A percentile compares a stretch with the other conserved stretches of the same genome.
These are phyloP conservation scores for Andrena flavipes DNA, from an alignment of 2,888 invertebrate species.

Conservation along the genomic window DNA sequence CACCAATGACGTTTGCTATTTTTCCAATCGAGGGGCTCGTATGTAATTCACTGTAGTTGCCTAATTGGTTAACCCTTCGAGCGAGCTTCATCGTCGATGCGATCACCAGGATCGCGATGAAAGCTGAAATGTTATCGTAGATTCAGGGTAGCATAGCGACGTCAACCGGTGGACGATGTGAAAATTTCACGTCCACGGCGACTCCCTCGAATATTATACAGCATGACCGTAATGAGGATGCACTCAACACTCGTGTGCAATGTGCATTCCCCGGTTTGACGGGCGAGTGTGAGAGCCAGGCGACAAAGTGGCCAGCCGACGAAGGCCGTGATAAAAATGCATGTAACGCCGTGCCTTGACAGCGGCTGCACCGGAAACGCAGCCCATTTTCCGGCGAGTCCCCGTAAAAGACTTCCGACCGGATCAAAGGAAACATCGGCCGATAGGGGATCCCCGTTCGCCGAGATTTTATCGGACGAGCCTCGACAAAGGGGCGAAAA, in stretches of 20 bases:
- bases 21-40: neutral
- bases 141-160: neutral
- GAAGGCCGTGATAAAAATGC: constrained; percentile 40
- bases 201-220: constrained; percentile 15
- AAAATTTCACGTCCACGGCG: constrained; percentile 33
- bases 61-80: too few species aligned
- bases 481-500: constrained; percentile 34
- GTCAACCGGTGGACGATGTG: constrained; percentile 8
- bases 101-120: too few species aligned
- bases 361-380: constrained; percentile 28
- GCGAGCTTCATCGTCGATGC: too few species aligned
- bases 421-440: constrained; percentile 52
- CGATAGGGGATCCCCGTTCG: constrained; percentile 41
- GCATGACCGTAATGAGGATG: constrained; percentile 69
- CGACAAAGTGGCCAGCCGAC: constrained; percentile 39
- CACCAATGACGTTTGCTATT: neutral
- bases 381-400: constrained; percentile 28
- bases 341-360: constrained; percentile 4
- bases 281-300: constrained; percentile 26
- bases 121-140: too few species aligned
- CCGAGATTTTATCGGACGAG: constrained; percentile 50
- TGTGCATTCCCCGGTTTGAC: constrained; percentile 50
- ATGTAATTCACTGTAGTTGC: neutral
- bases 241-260: constrained; percentile 60
- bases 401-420: constrained; percentile 40